A percentile compares a stretch with the other conserved stretches of the same genome.
Evolutionary conservation across 1,140 invertebrate species (phyloP).

Genomic region (Cotesia vestalis): DNA sequence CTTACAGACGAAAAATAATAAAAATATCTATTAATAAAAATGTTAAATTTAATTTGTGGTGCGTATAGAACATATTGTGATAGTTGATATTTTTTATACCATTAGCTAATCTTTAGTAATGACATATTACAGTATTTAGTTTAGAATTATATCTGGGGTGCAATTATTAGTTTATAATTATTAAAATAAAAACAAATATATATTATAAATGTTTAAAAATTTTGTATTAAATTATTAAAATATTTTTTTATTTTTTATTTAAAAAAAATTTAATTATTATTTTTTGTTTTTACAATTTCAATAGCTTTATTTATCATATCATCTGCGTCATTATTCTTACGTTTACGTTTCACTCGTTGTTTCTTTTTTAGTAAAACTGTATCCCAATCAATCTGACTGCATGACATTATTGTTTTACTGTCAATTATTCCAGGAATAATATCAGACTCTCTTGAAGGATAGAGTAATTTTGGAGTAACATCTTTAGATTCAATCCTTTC

Average conservation of each 20-base stretch:
- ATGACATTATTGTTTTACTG: conserved; percentile 43
- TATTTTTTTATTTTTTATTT: conserved; percentile 4
- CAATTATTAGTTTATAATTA: not conserved
- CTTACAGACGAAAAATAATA: too few relatives aligned
- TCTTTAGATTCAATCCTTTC: conserved; percentile 37
- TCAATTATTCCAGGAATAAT: conserved; percentile 53
- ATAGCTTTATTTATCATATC: conserved; percentile 50
- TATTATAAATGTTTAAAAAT: not conserved
- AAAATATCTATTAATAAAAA: not conserved
- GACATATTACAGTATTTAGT: not conserved
- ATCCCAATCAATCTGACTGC: conserved; percentile 55
- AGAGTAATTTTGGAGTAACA: conserved; percentile 26
- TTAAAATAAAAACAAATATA: conserved; percentile 1
- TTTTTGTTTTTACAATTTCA: conserved; percentile 46
- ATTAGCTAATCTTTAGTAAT: not conserved
- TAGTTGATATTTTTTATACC: conserved; percentile 6
- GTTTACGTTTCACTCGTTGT: conserved; percentile 44
- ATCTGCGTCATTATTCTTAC: conserved; percentile 33
- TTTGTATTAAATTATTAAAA: not conserved
- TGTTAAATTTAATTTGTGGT: not conserved
- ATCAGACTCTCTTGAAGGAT: conserved; percentile 32
- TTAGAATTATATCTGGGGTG: not conserved
- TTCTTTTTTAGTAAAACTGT: conserved; percentile 48
- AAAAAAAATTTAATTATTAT: conserved; percentile 16
- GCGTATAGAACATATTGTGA: not conserved